These are phyloP conservation scores for Datnioides undecimradiatus DNA, from an alignment of 2,113 vertebrate genomes.

Conservation along the genomic window DNA sequence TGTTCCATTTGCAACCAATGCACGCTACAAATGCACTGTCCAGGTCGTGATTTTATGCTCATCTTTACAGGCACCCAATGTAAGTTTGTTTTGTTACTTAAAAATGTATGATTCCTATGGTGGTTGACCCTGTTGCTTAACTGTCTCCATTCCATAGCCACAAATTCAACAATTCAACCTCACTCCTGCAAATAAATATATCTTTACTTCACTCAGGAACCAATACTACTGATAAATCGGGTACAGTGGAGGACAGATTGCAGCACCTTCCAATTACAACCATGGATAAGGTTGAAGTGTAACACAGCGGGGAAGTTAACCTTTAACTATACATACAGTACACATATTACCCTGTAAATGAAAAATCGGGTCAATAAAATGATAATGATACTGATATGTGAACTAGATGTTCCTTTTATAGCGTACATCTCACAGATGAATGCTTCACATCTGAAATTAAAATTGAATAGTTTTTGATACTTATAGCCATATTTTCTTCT, in stretches of 20 bases:
- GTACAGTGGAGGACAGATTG: neutral
- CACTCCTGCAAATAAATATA: neutral
- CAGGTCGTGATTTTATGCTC: neutral
- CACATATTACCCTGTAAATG: conserved; percentile 13
- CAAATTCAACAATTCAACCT: neutral
- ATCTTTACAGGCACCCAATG: neutral
- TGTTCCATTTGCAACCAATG: neutral
- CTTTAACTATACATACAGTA: conserved; percentile 26
- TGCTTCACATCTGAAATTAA: neutral
- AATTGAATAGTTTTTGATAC: neutral
- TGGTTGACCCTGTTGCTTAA: neutral
- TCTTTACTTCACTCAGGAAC: neutral
- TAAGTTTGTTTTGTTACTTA: neutral
- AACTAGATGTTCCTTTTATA: neutral
- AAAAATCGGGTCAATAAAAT: conserved; percentile 48
- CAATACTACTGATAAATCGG: neutral
- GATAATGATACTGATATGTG: too few relatives aligned
- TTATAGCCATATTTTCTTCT: neutral
- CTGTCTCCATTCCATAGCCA: neutral
- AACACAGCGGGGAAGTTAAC: conserved; percentile 17
- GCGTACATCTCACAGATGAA: neutral
- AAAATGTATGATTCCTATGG: neutral
- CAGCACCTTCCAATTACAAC: neutral
- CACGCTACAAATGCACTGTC: neutral
- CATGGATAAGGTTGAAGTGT: neutral